phyloP scores from a whole-genome alignment of 2,797 vertebrate genomes.

The Hypotaenidia okinawae region DNA sequence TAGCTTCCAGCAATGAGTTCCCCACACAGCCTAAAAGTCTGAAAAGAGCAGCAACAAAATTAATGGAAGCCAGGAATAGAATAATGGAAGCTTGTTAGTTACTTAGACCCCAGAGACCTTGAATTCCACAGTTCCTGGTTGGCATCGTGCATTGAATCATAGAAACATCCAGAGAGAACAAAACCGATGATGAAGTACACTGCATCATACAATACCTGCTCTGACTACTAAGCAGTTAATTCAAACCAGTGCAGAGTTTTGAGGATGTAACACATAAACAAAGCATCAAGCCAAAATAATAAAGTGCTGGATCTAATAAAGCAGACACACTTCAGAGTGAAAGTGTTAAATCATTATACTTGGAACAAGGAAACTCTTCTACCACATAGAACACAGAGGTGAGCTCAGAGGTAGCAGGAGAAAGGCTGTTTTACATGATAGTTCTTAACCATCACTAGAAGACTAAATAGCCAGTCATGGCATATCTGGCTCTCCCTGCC shows the following conservation, averaged over 20 bases:
- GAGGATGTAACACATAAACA: background rate
- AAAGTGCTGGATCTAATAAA: background rate
- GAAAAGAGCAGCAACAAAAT: constrained; percentile 26
- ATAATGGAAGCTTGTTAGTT: constrained; percentile 5
- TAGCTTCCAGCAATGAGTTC: background rate
- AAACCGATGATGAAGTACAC: background rate
- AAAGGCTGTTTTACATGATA: background rate
- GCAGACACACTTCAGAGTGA: background rate
- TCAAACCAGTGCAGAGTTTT: background rate
- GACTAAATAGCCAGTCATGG: background rate
- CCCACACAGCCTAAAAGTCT: background rate
- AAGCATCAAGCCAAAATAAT: background rate
- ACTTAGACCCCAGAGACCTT: background rate
- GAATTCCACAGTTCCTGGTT: background rate
- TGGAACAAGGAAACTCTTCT: background rate
- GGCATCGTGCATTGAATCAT: background rate
- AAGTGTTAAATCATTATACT: background rate
- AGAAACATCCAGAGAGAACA: constrained; percentile 2
- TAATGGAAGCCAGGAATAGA: constrained; percentile 12
- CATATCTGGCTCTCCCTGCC: background rate
- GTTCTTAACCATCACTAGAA: background rate
- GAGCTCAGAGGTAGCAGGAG: background rate
- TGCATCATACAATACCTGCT: background rate
- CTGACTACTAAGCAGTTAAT: background rate
- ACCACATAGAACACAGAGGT: background rate